Evolutionary conservation across 1,140 invertebrate genomes (phyloP).

Genomic region (Neoseiulus cucumeris): DNA sequence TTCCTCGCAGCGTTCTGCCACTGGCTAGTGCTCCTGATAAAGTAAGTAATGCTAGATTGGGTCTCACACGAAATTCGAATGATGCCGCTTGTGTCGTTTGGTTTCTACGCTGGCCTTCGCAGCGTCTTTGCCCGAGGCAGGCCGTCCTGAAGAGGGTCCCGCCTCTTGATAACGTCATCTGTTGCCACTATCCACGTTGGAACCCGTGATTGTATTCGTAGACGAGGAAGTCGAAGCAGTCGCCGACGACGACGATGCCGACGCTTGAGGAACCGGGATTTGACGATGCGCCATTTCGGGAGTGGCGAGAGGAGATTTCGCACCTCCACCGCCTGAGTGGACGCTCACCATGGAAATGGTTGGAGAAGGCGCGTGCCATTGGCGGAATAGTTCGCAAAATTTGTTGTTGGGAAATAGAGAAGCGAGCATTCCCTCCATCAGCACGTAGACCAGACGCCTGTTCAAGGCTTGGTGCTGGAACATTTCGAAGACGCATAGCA

Average conservation of each 20-base stretch:
- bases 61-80: constrained; percentile 5
- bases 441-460: constrained; percentile 59
- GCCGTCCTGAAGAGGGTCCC: not conserved
- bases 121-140: not conserved
- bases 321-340: not conserved
- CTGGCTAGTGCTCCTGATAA: no score
- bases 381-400: constrained; percentile 39
- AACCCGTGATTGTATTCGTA: no score
- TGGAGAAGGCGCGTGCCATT: constrained; percentile 36
- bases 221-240: no score
- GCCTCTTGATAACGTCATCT: constrained; percentile 9
- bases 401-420: constrained; percentile 53
- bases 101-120: not conserved
- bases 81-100: not conserved
- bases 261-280: not conserved
- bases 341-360: constrained; percentile 6
- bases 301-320: not conserved
- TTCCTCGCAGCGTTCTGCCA: no score
- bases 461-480: constrained; percentile 67
- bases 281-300: constrained; percentile 4
- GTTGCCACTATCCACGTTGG: not conserved
- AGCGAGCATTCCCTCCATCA: constrained; percentile 56
- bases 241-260: no score
- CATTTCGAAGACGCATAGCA: constrained; percentile 66
- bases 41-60: not conserved